phyloP scores from a whole-genome alignment of 1,140 invertebrate genomes.

The Neuroterus valhalla region DNA sequence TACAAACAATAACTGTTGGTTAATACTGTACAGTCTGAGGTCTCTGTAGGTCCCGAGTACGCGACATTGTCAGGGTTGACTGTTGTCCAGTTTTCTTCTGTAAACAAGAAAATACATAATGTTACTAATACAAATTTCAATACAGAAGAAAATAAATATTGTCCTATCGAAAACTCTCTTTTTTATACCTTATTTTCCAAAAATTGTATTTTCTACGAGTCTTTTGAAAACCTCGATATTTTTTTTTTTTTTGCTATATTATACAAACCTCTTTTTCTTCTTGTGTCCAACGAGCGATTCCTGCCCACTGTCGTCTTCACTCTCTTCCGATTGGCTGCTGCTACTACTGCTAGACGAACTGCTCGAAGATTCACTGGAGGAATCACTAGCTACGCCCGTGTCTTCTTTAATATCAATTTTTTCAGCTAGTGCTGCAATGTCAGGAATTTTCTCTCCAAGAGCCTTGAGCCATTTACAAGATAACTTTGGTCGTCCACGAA shows the following conservation, averaged over 20 bases:
- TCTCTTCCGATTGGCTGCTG: slow-evolving; percentile 79
- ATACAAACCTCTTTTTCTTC: slow-evolving; percentile 83
- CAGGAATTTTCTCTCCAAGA: slow-evolving; percentile 83
- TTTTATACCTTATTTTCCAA: not conserved
- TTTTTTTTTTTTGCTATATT: not conserved
- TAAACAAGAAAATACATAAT: slow-evolving; percentile 64
- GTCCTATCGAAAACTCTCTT: slow-evolving; percentile 9
- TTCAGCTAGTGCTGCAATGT: slow-evolving; percentile 89
- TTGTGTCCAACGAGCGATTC: slow-evolving; percentile 91
- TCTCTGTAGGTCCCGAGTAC: slow-evolving; percentile 66
- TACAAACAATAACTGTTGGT: slow-evolving; percentile 73
- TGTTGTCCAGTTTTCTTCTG: slow-evolving; percentile 74
- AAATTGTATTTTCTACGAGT: no score
- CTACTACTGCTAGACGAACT: slow-evolving; percentile 83
- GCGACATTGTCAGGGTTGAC: slow-evolving; percentile 72
- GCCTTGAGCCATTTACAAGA: slow-evolving; percentile 81
- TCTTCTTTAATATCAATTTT: slow-evolving; percentile 89
- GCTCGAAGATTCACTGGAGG: slow-evolving; percentile 92
- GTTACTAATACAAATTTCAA: slow-evolving; percentile 54
- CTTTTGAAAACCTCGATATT: no score
- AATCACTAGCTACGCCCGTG: slow-evolving; percentile 95
- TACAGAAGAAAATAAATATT: slow-evolving; percentile 19
- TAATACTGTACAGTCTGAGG: slow-evolving; percentile 75
- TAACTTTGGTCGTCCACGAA: slow-evolving; percentile 93
- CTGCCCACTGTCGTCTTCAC: slow-evolving; percentile 87